Percentiles rank a stretch among this genome's conserved stretches.
Evolutionary conservation across 2,113 vertebrate genomes (phyloP).

Genomic region (Danionella cerebrum): DNA sequence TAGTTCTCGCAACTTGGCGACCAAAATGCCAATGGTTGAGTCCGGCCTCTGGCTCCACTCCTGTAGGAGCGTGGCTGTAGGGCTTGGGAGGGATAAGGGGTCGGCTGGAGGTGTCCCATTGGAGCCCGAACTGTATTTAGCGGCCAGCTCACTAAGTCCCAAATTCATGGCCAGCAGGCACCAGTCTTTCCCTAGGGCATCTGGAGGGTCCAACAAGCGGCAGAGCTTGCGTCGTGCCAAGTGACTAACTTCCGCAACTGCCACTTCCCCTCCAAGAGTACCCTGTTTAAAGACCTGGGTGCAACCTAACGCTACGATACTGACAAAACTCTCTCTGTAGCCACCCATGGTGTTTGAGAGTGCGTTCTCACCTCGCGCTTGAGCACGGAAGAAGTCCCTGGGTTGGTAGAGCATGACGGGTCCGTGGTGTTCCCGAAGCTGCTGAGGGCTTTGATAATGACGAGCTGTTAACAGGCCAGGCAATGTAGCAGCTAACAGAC

Average conservation of each 20-base stretch:
- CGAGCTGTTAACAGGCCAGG: constrained; percentile 85
- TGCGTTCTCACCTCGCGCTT: constrained; percentile 78
- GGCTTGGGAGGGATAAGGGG: constrained; percentile 69
- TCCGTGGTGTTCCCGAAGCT: constrained; percentile 87
- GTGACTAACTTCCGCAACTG: constrained; percentile 79
- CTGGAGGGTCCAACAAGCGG: constrained; percentile 88
- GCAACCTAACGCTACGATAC: constrained; percentile 87
- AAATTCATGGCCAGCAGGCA: constrained; percentile 98
- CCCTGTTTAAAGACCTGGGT: constrained; percentile 84
- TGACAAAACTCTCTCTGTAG: constrained; percentile 93
- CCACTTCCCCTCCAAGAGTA: constrained; percentile 79
- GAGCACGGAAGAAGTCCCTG: constrained; percentile 90
- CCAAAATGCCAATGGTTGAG: constrained; percentile 83
- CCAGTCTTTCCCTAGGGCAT: constrained; percentile 97
- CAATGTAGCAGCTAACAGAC: constrained; percentile 81
- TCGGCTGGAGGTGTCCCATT: constrained; percentile 59
- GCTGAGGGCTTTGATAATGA: constrained; percentile 94
- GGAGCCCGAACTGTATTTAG: constrained; percentile 73
- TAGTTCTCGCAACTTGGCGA: constrained; percentile 87
- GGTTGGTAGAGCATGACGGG: constrained; percentile 97
- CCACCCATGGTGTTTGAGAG: constrained; percentile 95
- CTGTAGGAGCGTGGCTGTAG: constrained; percentile 78
- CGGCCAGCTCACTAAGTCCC: constrained; percentile 87
- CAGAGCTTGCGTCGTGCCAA: constrained; percentile 85
- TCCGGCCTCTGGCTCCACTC: constrained; percentile 80